Base-by-base conservation (phyloP, 2,113 vertebrate species). In the Octodon degus region DNA sequence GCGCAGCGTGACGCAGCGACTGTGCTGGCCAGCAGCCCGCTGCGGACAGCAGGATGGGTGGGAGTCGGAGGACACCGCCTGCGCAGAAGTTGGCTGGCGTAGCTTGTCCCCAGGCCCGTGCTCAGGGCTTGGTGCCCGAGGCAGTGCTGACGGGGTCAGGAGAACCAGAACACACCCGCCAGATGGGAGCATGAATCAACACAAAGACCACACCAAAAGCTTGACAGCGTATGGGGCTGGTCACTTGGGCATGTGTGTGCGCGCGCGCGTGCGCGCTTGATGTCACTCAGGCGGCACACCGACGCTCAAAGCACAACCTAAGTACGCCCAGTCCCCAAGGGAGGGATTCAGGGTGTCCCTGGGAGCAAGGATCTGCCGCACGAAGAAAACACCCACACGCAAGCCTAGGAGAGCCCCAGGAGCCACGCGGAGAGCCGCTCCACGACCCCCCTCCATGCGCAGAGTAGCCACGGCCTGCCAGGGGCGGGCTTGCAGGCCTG, bases 1-100 rank as follows among this genome's bases (percentile, higher is more conserved):
- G 3, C 8, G 55, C 25, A 5, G 10, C 7, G 5, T 12, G 50
- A 7, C 22, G 14, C 14, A 30, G 6, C 14, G 5, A 3, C 24
- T 40, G 27, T 43, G 27, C 13, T 1, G 3, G 7, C 55, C 60
- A 47, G 87, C 60, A 63, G 19, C 27, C 34, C 30, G 9, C 24
- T 43, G 32, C 55, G n/a, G 40, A 17, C 12, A 32, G 19, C 6
- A 62, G 40, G 3, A 7, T 2, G 32, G 40, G 74, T 16, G 17
- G 60, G 30, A 27, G 65, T 1, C 40, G 34, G 43, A 14, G 19
- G 12, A 67, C 2, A 3, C 7, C 14, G 74, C 12, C 13, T 37
- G 8, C 6, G 0, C 9, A 2, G 17, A 1, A 24, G 55, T 24
- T 7, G 68, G 34, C 17, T 53, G 4, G 55, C 25, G 22, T 47